phyloP scores from a whole-genome alignment of 2,888 invertebrate genomes.

The Tachina fera region DNA sequence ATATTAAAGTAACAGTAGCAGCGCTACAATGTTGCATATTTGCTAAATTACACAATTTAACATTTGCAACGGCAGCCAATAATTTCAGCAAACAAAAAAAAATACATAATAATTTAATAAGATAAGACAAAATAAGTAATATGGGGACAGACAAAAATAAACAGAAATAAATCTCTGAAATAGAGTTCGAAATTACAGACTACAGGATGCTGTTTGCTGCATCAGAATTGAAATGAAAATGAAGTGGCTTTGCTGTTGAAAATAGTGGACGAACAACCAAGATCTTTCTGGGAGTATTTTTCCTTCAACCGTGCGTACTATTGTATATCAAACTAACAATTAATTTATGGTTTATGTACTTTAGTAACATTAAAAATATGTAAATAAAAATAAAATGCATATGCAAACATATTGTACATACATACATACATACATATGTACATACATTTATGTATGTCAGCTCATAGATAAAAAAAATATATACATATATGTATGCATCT shows the following conservation, averaged over 20 bases:
- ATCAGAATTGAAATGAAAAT: not conserved
- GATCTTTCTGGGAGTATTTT: no score
- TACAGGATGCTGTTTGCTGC: slow-evolving; percentile 38
- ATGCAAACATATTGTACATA: no score
- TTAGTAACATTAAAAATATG: no score
- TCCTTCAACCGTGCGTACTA: no score
- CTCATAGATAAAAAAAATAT: no score
- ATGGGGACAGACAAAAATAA: slow-evolving; percentile 40
- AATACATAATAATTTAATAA: slow-evolving; percentile 44
- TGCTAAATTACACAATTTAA: slow-evolving; percentile 43
- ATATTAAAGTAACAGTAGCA: not conserved
- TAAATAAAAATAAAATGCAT: no score
- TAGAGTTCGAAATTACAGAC: not conserved
- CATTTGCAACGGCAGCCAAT: slow-evolving; percentile 24
- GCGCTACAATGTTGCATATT: slow-evolving; percentile 26
- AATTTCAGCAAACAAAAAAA: slow-evolving; percentile 11
- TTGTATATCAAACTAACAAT: no score
- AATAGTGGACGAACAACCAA: not conserved
- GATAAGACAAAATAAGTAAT: slow-evolving; percentile 37
- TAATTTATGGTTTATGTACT: no score
- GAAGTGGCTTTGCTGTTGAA: not conserved
- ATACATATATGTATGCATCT: no score
- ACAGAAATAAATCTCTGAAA: not conserved
- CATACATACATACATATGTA: no score
- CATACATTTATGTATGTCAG: no score